Evolutionary conservation across 2,797 vertebrate genomes (phyloP).

Genomic region (Dermochelys coriacea): DNA sequence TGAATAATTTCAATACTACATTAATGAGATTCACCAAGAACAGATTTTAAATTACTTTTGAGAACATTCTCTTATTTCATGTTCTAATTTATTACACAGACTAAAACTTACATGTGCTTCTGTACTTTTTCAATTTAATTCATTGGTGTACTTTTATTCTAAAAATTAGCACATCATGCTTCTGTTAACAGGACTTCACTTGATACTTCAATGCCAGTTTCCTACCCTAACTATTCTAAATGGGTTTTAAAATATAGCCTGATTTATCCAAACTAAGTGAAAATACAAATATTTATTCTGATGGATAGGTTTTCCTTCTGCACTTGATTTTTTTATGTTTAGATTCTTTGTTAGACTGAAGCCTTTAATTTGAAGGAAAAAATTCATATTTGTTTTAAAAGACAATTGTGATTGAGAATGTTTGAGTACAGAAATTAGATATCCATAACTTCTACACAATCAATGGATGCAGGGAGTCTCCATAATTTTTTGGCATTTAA

Average conservation of each 20-base stretch:
- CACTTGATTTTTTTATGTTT: neutral
- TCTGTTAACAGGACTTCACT: neutral
- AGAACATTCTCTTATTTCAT: neutral
- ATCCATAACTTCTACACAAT: neutral
- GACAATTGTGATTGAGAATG: neutral
- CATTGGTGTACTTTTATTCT: neutral
- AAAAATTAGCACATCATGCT: neutral
- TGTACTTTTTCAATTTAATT: neutral
- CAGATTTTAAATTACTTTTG: neutral
- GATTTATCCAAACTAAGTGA: neutral
- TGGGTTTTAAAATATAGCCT: neutral
- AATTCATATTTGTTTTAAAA: neutral
- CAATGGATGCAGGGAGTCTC: neutral
- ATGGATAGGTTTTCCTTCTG: neutral
- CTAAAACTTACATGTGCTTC: neutral
- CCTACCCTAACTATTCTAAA: no score
- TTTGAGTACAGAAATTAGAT: neutral
- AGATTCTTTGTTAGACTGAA: neutral
- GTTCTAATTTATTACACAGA: neutral
- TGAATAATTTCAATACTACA: neutral
- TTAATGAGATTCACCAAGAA: neutral
- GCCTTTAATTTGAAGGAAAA: neutral
- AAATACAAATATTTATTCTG: neutral
- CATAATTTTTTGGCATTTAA: neutral
- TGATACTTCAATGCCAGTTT: neutral